Percentiles rank a stretch among this genome's conserved stretches.
Conservation (phyloP, 2,113 vertebrate genomes). For the Psophia crepitans region DNA sequence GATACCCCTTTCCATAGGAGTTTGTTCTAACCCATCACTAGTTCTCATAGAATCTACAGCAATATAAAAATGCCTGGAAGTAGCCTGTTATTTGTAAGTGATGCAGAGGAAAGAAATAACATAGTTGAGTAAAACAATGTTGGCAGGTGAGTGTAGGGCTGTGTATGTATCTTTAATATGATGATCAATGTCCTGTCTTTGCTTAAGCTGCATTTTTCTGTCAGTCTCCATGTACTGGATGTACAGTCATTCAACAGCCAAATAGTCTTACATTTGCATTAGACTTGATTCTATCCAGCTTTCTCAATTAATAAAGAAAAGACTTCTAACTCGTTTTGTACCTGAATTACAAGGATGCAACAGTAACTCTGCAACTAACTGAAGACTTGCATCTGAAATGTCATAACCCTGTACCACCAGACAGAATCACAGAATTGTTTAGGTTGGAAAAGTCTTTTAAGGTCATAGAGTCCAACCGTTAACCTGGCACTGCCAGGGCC, state of each 20-base stretch:
- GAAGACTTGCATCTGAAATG: not conserved
- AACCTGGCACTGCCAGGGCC: too few species aligned
- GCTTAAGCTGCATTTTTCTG: not conserved
- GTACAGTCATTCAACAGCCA: not conserved
- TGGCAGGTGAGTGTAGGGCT: not conserved
- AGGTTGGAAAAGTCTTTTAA: too few species aligned
- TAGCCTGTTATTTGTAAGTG: not conserved
- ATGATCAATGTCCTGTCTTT: not conserved
- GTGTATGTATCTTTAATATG: not conserved
- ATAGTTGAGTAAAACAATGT: not conserved
- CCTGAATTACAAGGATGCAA: not conserved
- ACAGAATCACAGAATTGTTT: not conserved
- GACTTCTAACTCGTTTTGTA: not conserved
- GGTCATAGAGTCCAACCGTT: too few species aligned
- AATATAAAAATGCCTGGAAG: not conserved
- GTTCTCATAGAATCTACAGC: not conserved
- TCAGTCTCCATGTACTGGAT: rapidly evolving
- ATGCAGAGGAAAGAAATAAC: not conserved
- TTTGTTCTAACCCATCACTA: not conserved
- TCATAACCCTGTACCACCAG: not conserved
- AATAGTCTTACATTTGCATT: not conserved
- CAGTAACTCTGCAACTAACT: not conserved
- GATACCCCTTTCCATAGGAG: not conserved
- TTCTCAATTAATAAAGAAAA: not conserved
- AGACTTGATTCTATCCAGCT: not conserved